These are phyloP conservation scores for Illadopsis cleaveri DNA, from an alignment of 2,113 vertebrate species.

Conservation along the genomic window DNA sequence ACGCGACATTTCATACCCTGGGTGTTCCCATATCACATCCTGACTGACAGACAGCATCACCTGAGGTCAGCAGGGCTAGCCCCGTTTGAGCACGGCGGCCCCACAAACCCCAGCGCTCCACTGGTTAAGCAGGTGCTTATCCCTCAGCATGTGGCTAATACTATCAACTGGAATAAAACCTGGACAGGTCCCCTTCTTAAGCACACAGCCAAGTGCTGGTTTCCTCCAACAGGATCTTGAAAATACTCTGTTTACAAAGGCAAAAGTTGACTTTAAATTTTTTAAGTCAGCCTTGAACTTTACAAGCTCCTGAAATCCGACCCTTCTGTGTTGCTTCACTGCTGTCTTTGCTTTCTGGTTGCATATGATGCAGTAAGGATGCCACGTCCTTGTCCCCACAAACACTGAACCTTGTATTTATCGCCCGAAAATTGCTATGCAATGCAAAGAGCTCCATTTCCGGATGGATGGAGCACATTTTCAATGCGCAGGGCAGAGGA, in stretches of 20 bases:
- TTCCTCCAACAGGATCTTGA: background rate
- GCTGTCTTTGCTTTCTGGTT: background rate
- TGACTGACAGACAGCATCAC: background rate
- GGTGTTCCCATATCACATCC: background rate
- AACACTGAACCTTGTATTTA: constrained; percentile 37
- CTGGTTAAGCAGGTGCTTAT: background rate
- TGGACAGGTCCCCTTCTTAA: background rate
- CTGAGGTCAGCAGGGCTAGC: fast-evolving
- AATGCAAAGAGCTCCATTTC: constrained; percentile 7
- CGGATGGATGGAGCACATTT: background rate
- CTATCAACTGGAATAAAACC: background rate
- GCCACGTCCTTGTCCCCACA: constrained; percentile 28
- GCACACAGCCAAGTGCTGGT: background rate
- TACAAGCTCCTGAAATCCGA: background rate
- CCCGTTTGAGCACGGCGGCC: fast-evolving
- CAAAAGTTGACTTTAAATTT: background rate
- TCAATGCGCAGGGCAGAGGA: background rate
- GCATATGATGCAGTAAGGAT: background rate
- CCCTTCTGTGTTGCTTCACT: fast-evolving
- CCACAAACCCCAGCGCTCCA: background rate
- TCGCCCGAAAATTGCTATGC: background rate
- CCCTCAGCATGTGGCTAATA: background rate
- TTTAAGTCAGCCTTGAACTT: background rate
- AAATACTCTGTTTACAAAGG: background rate
- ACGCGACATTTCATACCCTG: fast-evolving